Base-by-base conservation (phyloP, 2,113 vertebrate genomes). In the Mugil cephalus region DNA sequence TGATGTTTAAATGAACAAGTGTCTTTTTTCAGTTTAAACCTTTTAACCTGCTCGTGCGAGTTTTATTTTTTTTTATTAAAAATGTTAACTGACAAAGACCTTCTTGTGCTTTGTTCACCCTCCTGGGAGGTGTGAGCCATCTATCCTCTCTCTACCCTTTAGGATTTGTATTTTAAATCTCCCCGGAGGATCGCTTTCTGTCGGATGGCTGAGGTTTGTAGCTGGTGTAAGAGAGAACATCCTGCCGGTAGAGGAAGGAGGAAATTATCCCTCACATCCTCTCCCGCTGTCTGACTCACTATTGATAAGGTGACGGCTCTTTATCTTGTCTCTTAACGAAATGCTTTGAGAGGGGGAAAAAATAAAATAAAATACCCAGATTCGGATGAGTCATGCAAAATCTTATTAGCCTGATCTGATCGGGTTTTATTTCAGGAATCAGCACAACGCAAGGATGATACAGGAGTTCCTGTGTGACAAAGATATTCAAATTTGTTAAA, bases 181-280 rank as follows among this genome's bases (percentile, higher is more conserved):
- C 46, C 1, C 7, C 12, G 6, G 2, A 7, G 0, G 24, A 30
- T 30, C 14, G 0, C 14, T 8, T 17, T 38, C 11, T 46, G 18
- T 39, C 18, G 8, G 47, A 39, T 38, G n/a, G 1, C 9, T 1
- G 34, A 30, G 59, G 43, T 51, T 14, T 71, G 35, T 7, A 34
- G 21, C 7, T 21, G 35, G 52, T 43, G 62, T 67, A 53, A 47
- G 48, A 55, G 35, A 43, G 35, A 74, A 79, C 51, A 39, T 67
- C 40, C 51, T 51, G 7, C 17, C 9, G 19, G 4, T 42, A 77
- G 38, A 71, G 61, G 68, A 80, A 65, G 67, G 53, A 55, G 68
- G 65, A 74, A 59, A 68, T 64, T 1, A 54, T 9, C 52, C 53
- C 58, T 42, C 40, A 4, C 47, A 52, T 85, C 66, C 72, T 82